phyloP scores from a whole-genome alignment of 37 sponge, comb jelly and placozoan species.

The Geodia barretti region DNA sequence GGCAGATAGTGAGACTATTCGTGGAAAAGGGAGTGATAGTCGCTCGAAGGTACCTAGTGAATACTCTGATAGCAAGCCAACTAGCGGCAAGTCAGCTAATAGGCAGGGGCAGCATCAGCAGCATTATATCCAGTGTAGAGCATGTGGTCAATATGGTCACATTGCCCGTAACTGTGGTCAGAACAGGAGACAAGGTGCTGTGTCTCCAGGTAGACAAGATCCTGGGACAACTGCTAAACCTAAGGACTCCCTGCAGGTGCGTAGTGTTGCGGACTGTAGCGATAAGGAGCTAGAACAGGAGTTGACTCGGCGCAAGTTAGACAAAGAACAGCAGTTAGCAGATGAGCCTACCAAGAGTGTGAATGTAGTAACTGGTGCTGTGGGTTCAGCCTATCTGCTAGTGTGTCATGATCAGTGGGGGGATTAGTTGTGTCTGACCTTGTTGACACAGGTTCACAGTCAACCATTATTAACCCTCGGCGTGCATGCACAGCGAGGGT shows the following conservation, averaged over 20 bases:
- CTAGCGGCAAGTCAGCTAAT: neutral
- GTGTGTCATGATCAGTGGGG: conserved; percentile 12
- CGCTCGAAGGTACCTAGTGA: neutral
- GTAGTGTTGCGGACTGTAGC: neutral
- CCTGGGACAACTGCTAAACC: neutral
- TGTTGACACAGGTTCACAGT: neutral
- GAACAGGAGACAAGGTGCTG: neutral
- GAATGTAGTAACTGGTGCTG: conserved; percentile 19
- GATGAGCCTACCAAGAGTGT: conserved; percentile 8
- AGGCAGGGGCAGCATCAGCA: neutral
- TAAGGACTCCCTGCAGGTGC: neutral
- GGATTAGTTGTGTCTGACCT: neutral
- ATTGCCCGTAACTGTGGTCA: neutral
- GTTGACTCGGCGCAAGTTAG: conserved; percentile 6
- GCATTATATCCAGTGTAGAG: neutral
- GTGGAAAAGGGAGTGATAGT: neutral
- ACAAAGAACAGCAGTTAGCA: conserved; percentile 11
- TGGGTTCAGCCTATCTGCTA: conserved; percentile 3
- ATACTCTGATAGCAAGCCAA: neutral
- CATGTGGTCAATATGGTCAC: neutral
- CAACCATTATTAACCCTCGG: too few species aligned
- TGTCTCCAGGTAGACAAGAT: neutral
- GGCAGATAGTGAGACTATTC: neutral
- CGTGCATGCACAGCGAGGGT: too few species aligned
- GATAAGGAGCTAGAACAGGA: conserved; percentile 18